Evolutionary conservation across 2,888 invertebrate species (phyloP), one percentile per base, ranked within the genome.

Genomic region (Diadromus collaris): DNA sequence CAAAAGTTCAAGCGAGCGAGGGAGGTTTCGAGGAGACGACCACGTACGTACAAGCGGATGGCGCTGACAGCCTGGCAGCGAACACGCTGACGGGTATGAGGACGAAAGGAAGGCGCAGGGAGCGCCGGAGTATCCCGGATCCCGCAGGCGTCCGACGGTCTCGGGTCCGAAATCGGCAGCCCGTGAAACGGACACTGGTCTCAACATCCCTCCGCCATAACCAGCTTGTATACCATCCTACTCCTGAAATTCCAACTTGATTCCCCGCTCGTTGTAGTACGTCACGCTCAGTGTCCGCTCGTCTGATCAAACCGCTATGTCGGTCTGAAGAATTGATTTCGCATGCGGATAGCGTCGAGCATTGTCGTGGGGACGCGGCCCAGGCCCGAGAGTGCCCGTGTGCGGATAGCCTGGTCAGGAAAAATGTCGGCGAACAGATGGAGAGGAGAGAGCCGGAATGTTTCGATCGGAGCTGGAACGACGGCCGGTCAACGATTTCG

Each of bases 111-210:
- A 13, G 10, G 5, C 29, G 5, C 29, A 5, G 34, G 16, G 41
- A 19, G 61, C 16, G 51, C 51, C 41, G 58, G 38, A 44, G 69
- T 69, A 76, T 76, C 64, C 64, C 38, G 64, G 64, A 77, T 44
- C 68, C 64, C 64, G 73, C 67, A 58, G 10, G 64, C 69, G 76
- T 65, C 67, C 76, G 79, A 21, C 60, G 34, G 75, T 68, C 71
- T 27, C 79, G 51, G 48, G 76, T 76, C 60, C 69, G 69, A 46
- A 69, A 76, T 76, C 76, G 76, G 79, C 65, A 68, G 79, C 51
- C 69, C 79, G 72, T 76, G 79, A 79, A 76, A 76, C 76, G 69
- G 76, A 79, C 76, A 79, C 76, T 72, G 58, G 76, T 76, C 76
- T 44, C 51, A 76, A 60, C 71, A 63, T 46, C 48, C 56, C 24